phyloP scores from a whole-genome alignment of 2,888 invertebrate species.

The Glyphotaelius pellucidus region DNA sequence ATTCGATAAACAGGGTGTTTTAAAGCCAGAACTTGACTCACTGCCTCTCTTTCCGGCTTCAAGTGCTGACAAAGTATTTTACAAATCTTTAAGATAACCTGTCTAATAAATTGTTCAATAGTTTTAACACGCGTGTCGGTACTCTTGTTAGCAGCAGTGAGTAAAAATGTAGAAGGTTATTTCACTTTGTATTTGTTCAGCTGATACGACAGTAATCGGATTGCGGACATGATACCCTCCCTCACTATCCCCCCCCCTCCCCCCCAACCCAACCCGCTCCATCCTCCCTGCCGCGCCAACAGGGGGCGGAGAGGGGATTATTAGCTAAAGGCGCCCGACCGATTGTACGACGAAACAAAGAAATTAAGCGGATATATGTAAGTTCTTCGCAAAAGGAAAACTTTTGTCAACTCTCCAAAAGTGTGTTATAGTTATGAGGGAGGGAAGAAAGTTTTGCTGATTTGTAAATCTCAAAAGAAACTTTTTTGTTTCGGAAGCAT shows the following conservation, averaged over 20 bases:
- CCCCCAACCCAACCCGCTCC: not conserved
- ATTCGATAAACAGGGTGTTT: not conserved
- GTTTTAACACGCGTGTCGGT: not conserved
- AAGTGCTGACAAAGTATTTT: not conserved
- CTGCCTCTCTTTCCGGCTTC: too few species aligned
- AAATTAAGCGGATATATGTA: slow-evolving; percentile 49
- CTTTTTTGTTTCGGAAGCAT: slow-evolving; percentile 12
- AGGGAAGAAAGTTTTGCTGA: slow-evolving; percentile 6
- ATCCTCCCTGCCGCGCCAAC: not conserved
- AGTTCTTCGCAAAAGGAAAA: slow-evolving; percentile 41
- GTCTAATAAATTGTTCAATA: not conserved
- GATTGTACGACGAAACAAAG: slow-evolving; percentile 54
- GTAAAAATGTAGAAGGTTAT: slow-evolving; percentile 12
- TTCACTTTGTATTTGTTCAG: slow-evolving; percentile 38
- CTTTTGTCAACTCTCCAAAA: slow-evolving; percentile 31
- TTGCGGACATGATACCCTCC: slow-evolving; percentile 33
- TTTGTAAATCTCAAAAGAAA: slow-evolving; percentile 22
- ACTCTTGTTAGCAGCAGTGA: not conserved
- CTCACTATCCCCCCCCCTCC: not conserved
- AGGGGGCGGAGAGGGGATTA: slow-evolving; percentile 39
- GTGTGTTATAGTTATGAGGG: slow-evolving; percentile 8
- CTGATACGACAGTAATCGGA: slow-evolving; percentile 49
- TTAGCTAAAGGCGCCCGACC: slow-evolving; percentile 50
- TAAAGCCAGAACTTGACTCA: not conserved
- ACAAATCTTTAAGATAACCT: not conserved